Evolutionary conservation across 2,888 invertebrate species (phyloP).

Genomic region (Limenitis camilla): DNA sequence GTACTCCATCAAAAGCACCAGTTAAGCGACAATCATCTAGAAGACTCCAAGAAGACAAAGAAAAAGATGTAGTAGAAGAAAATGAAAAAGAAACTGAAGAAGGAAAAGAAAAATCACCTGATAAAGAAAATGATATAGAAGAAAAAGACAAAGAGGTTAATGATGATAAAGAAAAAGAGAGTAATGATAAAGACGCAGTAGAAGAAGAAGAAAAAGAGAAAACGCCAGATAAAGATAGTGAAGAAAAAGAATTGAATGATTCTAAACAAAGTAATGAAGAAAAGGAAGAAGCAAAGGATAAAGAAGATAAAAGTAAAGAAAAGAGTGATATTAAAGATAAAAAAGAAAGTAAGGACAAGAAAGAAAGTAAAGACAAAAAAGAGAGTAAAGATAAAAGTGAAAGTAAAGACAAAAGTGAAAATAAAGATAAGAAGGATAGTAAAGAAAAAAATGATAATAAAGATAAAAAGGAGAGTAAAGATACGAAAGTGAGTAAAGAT

Average conservation of each 20-base stretch:
- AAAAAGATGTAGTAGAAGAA: slow-evolving; percentile 24
- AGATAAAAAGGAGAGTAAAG: slow-evolving; percentile 15
- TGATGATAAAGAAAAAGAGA: slow-evolving; percentile 16
- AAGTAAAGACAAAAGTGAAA: slow-evolving; percentile 16
- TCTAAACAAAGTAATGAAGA: slow-evolving; percentile 6
- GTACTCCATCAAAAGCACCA: slow-evolving; percentile 36
- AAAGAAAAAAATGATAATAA: slow-evolving; percentile 22
- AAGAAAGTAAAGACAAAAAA: slow-evolving; percentile 8
- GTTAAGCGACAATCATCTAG: slow-evolving; percentile 53
- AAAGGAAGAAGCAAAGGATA: slow-evolving; percentile 13
- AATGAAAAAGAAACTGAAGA: slow-evolving; percentile 21
- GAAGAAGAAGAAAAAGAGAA: slow-evolving; percentile 15
- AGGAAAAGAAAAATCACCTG: slow-evolving; percentile 14
- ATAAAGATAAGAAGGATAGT: slow-evolving; percentile 10
- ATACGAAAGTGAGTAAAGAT: slow-evolving; percentile 13
- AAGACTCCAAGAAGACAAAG: slow-evolving; percentile 40
- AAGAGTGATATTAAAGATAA: slow-evolving; percentile 11
- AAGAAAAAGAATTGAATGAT: slow-evolving; percentile 2
- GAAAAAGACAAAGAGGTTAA: slow-evolving; percentile 19
- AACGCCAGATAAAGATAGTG: slow-evolving; percentile 9
- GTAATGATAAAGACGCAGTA: slow-evolving; percentile 16
- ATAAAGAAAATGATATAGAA: slow-evolving; percentile 14
- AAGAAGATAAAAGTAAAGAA: slow-evolving; percentile 11
- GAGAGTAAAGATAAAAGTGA: slow-evolving; percentile 20
- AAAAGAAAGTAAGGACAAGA: slow-evolving; percentile 19